Percentiles rank a stretch among this genome's conserved stretches.
phyloP scores from a whole-genome alignment of 1,140 invertebrate species.

The Dendrolimus kikuchii region DNA sequence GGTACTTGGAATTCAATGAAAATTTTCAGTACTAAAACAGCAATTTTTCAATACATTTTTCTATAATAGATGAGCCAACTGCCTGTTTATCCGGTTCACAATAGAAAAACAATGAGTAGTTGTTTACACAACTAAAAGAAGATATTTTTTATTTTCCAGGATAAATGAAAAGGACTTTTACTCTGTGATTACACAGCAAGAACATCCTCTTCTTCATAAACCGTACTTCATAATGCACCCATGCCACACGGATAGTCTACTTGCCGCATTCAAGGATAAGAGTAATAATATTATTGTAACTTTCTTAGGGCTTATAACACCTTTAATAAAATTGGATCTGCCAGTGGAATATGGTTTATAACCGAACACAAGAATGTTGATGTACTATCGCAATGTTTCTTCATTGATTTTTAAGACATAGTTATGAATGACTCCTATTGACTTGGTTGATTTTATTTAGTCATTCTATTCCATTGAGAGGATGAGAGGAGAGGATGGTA shows the following conservation, averaged over 20 bases:
- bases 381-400: background rate
- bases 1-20: too few species aligned
- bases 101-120: too few species aligned
- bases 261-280: constrained; percentile 33
- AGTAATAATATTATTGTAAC: constrained; percentile 52
- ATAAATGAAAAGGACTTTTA: constrained; percentile 45
- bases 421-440: too few species aligned
- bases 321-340: constrained; percentile 53
- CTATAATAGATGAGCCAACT: too few species aligned
- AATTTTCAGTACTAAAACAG: too few species aligned
- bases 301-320: constrained; percentile 55
- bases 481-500: too few species aligned
- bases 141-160: constrained; percentile 41
- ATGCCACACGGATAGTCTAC: constrained; percentile 45
- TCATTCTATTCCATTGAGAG: too few species aligned
- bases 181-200: constrained; percentile 54
- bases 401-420: too few species aligned
- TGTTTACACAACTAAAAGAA: too few species aligned
- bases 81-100: too few species aligned
- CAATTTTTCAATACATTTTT: too few species aligned
- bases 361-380: background rate
- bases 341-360: constrained; percentile 58
- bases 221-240: constrained; percentile 59
- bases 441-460: too few species aligned
- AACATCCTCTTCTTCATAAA: constrained; percentile 44